phyloP scores from a whole-genome alignment of 2,888 invertebrate species.

The Mellilla xanthometata region DNA sequence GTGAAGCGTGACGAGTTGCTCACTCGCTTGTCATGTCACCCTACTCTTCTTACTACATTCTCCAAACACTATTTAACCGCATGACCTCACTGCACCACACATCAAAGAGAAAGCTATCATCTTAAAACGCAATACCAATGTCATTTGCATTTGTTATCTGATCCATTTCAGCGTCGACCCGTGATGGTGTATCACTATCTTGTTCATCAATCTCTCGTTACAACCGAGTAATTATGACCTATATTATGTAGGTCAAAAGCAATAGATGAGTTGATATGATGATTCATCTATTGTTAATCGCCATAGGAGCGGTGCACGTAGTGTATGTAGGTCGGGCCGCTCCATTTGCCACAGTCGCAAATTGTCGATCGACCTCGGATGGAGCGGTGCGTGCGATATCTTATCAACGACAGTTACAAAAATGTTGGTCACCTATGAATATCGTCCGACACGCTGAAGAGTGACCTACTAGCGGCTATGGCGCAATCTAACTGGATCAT shows the following conservation, averaged over 20 bases:
- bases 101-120: conserved; percentile 5
- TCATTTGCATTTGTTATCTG: conserved; percentile 27
- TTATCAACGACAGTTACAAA: conserved; percentile 56
- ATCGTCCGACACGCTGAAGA: conserved; percentile 16
- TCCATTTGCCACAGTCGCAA: conserved; percentile 76
- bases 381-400: conserved; percentile 65
- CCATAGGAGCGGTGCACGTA: conserved; percentile 70
- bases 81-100: neutral
- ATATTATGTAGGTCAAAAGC: conserved; percentile 50
- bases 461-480: conserved; percentile 31
- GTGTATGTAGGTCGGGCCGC: conserved; percentile 76
- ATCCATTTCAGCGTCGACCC: conserved; percentile 14
- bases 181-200: conserved; percentile 19
- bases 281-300: conserved; percentile 71
- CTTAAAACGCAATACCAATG: conserved; percentile 18
- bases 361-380: conserved; percentile 76
- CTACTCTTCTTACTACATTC: conserved; percentile 31
- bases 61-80: conserved; percentile 9
- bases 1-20: conserved; percentile 38
- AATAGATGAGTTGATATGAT: conserved; percentile 59
- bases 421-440: conserved; percentile 45
- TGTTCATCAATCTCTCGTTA: conserved; percentile 26
- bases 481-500: conserved; percentile 29
- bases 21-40: conserved; percentile 26
- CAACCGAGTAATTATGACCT: conserved; percentile 37